phyloP scores from a whole-genome alignment of 2,888 invertebrate species.

The Philereme vetulata region DNA sequence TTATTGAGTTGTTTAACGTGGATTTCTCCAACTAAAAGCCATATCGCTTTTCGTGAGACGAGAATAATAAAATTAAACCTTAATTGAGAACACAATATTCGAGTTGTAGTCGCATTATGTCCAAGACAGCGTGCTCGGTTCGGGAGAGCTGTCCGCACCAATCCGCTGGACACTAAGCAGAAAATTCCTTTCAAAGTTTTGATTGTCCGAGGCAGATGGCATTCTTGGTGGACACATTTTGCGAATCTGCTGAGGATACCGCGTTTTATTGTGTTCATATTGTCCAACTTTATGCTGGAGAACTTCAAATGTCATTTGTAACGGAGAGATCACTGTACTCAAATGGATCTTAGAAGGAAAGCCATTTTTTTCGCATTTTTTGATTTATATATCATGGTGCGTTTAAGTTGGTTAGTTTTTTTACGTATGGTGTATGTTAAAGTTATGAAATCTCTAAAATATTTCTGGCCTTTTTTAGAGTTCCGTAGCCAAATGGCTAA shows the following conservation, averaged over 20 bases:
- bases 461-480: no score
- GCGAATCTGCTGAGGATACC: slow-evolving; percentile 64
- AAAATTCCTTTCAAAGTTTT: slow-evolving; percentile 83
- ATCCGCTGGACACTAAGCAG: slow-evolving; percentile 76
- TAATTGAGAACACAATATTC: slow-evolving; percentile 38
- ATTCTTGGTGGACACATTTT: slow-evolving; percentile 78
- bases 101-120: slow-evolving; percentile 41
- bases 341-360: background rate
- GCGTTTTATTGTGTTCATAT: slow-evolving; percentile 78
- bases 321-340: background rate
- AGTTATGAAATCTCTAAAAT: no score
- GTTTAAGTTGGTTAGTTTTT: no score
- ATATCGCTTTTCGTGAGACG: background rate
- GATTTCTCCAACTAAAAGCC: background rate
- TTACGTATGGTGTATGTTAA: no score
- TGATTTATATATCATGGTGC: no score
- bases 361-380: no score
- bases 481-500: no score
- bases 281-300: slow-evolving; percentile 62
- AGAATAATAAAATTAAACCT: slow-evolving; percentile 26
- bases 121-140: slow-evolving; percentile 50
- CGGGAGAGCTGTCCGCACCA: slow-evolving; percentile 60
- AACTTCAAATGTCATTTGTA: slow-evolving; percentile 66
- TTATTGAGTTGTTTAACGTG: background rate
- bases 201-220: slow-evolving; percentile 83